Conservation (phyloP, 2,797 vertebrate species). For the Cheirogaleus major region DNA sequence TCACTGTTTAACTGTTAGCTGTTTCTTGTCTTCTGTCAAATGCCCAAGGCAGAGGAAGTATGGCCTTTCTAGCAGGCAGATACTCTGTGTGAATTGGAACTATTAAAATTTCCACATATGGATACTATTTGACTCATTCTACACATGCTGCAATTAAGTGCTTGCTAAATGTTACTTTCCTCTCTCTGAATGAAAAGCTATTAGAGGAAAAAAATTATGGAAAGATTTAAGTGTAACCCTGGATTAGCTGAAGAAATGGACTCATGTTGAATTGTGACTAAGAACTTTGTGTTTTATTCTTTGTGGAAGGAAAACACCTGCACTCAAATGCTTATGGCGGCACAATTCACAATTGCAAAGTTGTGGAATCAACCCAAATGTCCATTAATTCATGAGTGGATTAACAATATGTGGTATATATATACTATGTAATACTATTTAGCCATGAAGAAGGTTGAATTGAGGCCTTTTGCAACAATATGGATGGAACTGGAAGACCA, state of each 20-base stretch:
- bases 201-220: neutral
- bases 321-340: no score
- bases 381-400: no score
- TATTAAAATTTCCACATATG: conserved; percentile 33
- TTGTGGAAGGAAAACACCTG: neutral
- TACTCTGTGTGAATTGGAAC: neutral
- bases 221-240: conserved; percentile 36
- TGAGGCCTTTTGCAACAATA: no score
- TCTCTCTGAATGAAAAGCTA: conserved; percentile 48
- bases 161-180: conserved; percentile 38
- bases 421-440: no score
- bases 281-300: neutral
- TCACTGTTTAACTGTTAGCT: neutral
- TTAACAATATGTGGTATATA: no score
- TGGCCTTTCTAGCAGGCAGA: neutral
- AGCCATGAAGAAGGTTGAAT: no score
- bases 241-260: neutral
- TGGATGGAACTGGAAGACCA: no score
- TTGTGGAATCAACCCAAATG: no score
- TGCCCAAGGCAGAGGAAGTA: neutral
- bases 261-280: neutral
- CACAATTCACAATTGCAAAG: no score
- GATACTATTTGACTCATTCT: conserved; percentile 29
- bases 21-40: conserved; percentile 43
- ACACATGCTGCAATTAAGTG: conserved; percentile 25